Percentiles rank a stretch among this genome's conserved stretches.
Evolutionary conservation across 92 coral and sea anemone genomes (phyloP).

Genomic region (Galaxea fascicularis): DNA sequence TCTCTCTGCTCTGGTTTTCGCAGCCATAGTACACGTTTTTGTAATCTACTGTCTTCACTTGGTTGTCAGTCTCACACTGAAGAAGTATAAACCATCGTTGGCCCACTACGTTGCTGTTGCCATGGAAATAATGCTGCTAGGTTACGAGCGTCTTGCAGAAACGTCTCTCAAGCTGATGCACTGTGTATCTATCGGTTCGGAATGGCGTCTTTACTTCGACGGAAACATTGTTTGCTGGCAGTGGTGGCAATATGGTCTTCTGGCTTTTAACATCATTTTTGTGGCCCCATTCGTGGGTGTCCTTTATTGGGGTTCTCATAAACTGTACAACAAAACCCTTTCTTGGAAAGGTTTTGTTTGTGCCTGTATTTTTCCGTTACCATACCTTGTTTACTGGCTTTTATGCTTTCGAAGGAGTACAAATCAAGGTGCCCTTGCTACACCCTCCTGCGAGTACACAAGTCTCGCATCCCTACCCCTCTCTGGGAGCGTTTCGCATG

Average conservation of each 20-base stretch:
- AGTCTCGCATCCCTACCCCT: not conserved
- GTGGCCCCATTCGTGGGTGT: constrained; percentile 37
- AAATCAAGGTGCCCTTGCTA: not conserved
- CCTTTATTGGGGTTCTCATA: constrained; percentile 40
- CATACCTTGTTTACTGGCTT: constrained; percentile 59
- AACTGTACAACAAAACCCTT: constrained; percentile 22
- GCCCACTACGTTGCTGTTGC: constrained; percentile 65
- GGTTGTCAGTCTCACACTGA: constrained; percentile 11
- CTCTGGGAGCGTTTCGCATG: not conserved
- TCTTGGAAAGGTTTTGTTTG: constrained; percentile 53
- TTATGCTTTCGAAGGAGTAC: no score
- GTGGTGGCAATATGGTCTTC: constrained; percentile 69
- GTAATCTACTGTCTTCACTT: constrained; percentile 44
- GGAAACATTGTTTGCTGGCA: constrained; percentile 68
- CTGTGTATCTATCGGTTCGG: constrained; percentile 48
- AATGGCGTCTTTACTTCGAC: constrained; percentile 48
- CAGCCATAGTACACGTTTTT: constrained; percentile 32
- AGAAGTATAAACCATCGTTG: constrained; percentile 24
- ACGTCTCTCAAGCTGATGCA: constrained; percentile 62
- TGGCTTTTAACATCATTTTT: constrained; percentile 24
- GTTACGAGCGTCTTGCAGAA: constrained; percentile 68
- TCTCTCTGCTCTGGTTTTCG: constrained; percentile 45
- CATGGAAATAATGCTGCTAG: constrained; percentile 61
- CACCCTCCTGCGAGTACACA: not conserved
- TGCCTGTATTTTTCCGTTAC: constrained; percentile 62